These are phyloP conservation scores for Chaitophorus viminalis DNA, from an alignment of 2,888 invertebrate species.

Conservation along the genomic window DNA sequence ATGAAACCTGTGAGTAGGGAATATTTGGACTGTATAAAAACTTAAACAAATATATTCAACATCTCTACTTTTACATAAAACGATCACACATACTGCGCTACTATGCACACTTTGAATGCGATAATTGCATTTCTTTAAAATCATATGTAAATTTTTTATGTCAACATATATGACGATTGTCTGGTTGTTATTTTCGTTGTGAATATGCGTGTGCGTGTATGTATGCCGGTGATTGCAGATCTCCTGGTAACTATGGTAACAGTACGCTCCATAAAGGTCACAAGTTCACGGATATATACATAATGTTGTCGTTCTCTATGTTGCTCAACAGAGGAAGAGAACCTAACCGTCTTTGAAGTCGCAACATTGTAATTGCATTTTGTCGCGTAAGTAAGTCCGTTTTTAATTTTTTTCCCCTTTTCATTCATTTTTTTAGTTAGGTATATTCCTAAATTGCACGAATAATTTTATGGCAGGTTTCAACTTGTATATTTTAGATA, in stretches of 20 bases:
- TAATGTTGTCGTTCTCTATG: slow-evolving; percentile 49
- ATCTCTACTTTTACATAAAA: neutral
- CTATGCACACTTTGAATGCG: too few species aligned
- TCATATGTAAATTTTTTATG: neutral
- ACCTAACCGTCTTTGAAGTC: slow-evolving; percentile 57
- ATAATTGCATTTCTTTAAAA: slow-evolving; percentile 5
- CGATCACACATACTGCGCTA: neutral
- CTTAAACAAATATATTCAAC: too few species aligned
- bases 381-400: slow-evolving; percentile 8
- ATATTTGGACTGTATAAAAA: too few species aligned
- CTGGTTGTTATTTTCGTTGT: neutral
- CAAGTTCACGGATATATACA: slow-evolving; percentile 61
- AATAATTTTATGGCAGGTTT: neutral
- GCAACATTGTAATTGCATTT: slow-evolving; percentile 48
- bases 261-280: slow-evolving; percentile 59
- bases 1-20: too few species aligned
- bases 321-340: slow-evolving; percentile 24
- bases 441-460: slow-evolving; percentile 1
- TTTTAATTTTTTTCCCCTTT: slow-evolving; percentile 22
- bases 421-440: slow-evolving; percentile 2
- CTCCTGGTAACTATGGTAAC: slow-evolving; percentile 59
- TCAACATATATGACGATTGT: slow-evolving; percentile 43
- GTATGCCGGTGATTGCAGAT: slow-evolving; percentile 54
- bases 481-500: neutral
- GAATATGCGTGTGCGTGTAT: neutral